Evolutionary conservation across 1,140 invertebrate species (phyloP), one percentile per base, ranked within the genome.

Genomic region (Pseudomyrmex pallidus): DNA sequence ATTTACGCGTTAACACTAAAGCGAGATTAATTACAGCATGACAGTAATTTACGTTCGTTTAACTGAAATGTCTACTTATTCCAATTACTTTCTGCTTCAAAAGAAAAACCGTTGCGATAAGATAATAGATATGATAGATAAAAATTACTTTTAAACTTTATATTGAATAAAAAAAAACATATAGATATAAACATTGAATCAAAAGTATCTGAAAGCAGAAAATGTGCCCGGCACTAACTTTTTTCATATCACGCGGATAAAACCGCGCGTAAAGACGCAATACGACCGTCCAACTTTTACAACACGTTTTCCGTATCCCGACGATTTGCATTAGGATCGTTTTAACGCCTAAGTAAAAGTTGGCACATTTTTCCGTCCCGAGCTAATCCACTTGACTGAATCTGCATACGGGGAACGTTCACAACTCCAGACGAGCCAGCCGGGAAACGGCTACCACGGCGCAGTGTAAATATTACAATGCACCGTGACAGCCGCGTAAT

Each of bases 251-350:
- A 70, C 72, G 48, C 54, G 44, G 76, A 80, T 80, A 72, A 80
- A 80, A 80, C 44, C 46, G 54, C 66, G 54, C 54, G 44, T 72
- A 72, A 72, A 62, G 66, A 25, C 12, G n/a, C 48, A 59, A 61
- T 80, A 50, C 76, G 66, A 70, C 15, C 44, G 54, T 35, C 17
- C 63, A 78, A 61, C 66, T 70, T 44, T 59, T 70, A 50, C 76
- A 72, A 72, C 76, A 59, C 76, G 68, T 72, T 80, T 80, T 46
- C 20, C 46, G 48, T 68, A 68, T 77, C 66, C 66, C 9, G 20
- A n/a, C 76, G 76, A 80, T 80, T 80, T 80, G 76, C 76, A 80
- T 80, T 80, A 80, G 54, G 54, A 80, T 46, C 74, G 54, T 70
- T 35, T 80, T 80, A 80, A 80, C 76, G 76, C 44, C 44, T 72